Evolutionary conservation across 2,113 vertebrate species (phyloP), one percentile per base, ranked within the genome.

Genomic region (Tachycineta bicolor): DNA sequence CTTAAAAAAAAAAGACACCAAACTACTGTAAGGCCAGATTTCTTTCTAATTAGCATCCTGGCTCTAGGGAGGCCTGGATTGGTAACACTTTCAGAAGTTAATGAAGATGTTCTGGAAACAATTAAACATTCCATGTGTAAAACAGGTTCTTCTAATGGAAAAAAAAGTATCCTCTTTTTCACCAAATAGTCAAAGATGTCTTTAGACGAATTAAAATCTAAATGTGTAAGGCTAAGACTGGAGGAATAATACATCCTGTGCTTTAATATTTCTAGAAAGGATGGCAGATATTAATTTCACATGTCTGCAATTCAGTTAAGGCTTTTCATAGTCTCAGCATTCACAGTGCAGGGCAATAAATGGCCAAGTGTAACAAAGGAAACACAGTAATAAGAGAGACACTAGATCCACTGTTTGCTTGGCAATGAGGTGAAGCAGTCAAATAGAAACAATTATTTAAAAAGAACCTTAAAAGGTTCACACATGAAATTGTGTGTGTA

Each of bases 51-150:
- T 97, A 98, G 93, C 69, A 87, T 87, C 62, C 88, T 95, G 91
- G 87, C 94, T 97, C 93, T 94, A 70, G 93, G 85, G 64, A 95
- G 14, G 62, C 85, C 90, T 95, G 52, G 58, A 69, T 62, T 64
- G 64, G 93, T 91, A 94, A 97, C 90, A 93, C 82, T 97, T 97
- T 95, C 43, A 70, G 83, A 94, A 96, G 87, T 90, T 97, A 97
- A 97, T 97, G 93, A 97, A 81, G 93, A 60, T 97, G 89, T 95
- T 96, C 95, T 95, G 87, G 74, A 97, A 97, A 96, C 83, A 97
- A 95, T 96, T 96, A 96, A 94, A 87, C 39, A 58, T 91, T 80
- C 82, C 58, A 78, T 52, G 50, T 87, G 89, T 94, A 93, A 97
- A 88, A 89, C 75, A 95, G 75, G 60, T 25, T 84, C 56, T 92